These are phyloP conservation scores for Muschampia plurimacula DNA, from an alignment of 2,888 invertebrate species.

Conservation along the genomic window DNA sequence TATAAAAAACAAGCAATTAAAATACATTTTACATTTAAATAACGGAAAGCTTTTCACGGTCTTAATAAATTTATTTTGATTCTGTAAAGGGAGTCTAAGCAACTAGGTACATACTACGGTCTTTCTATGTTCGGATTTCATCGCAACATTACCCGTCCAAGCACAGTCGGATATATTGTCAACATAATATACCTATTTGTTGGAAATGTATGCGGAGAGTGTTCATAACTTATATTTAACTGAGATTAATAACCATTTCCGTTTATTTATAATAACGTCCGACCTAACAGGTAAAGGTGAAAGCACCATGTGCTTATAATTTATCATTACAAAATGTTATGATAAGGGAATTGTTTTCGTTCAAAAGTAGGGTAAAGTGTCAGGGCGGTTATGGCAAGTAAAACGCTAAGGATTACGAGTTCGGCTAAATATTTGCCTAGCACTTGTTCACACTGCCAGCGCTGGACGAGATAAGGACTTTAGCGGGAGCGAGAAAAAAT, in stretches of 20 bases:
- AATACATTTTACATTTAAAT: background rate
- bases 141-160: background rate
- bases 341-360: conserved; percentile 64
- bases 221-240: background rate
- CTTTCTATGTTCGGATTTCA: background rate
- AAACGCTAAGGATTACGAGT: conserved; percentile 72
- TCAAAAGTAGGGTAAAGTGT: conserved; percentile 64
- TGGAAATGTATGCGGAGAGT: background rate
- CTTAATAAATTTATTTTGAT: too few species aligned
- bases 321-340: conserved; percentile 71
- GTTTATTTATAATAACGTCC: background rate
- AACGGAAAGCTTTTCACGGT: too few species aligned
- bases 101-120: too few species aligned
- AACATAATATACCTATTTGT: background rate
- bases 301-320: conserved; percentile 56
- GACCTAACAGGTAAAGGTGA: background rate
- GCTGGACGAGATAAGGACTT: conserved; percentile 34
- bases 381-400: conserved; percentile 52
- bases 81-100: too few species aligned
- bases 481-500: background rate
- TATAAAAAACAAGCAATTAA: too few species aligned
- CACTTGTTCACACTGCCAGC: conserved; percentile 54
- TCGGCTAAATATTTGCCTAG: conserved; percentile 75
- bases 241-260: background rate
- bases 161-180: too few species aligned